Evolutionary conservation across 1,140 invertebrate genomes (phyloP).

Genomic region (Hylaeus volcanicus): DNA sequence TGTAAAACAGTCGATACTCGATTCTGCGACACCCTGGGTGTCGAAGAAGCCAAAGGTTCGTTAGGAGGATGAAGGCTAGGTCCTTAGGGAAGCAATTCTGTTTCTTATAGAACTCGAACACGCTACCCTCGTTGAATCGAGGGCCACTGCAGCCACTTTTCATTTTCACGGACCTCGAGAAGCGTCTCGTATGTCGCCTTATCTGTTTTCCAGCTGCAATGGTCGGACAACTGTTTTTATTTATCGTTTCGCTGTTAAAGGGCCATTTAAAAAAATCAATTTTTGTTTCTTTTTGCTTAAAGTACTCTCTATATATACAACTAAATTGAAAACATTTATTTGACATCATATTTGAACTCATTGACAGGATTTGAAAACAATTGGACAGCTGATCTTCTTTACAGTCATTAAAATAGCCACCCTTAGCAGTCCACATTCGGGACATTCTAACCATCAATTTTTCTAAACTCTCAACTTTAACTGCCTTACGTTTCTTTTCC

Average conservation of each 20-base stretch:
- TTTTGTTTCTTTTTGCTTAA: too few relatives aligned
- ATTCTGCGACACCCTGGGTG: not conserved
- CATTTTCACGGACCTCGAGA: slow-evolving; percentile 9
- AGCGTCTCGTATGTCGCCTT: not conserved
- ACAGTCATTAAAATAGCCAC: too few relatives aligned
- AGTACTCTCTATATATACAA: too few relatives aligned
- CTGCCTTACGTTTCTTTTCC: too few relatives aligned
- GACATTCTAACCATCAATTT: too few relatives aligned
- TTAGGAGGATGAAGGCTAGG: not conserved
- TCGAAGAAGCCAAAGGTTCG: slow-evolving; percentile 15
- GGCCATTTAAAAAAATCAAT: too few relatives aligned
- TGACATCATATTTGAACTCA: too few relatives aligned
- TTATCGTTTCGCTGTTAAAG: not conserved
- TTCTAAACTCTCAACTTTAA: too few relatives aligned
- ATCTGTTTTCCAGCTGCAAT: slow-evolving; percentile 13
- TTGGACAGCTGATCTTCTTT: too few relatives aligned
- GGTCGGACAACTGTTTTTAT: slow-evolving; percentile 8
- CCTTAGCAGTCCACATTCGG: too few relatives aligned
- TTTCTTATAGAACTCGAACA: slow-evolving; percentile 33
- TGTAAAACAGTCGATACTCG: not conserved
- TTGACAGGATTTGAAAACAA: too few relatives aligned
- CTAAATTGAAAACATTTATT: too few relatives aligned
- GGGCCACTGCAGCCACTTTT: slow-evolving; percentile 27
- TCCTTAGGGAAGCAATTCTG: slow-evolving; percentile 24
- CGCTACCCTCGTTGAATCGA: slow-evolving; percentile 22